Conservation (phyloP, 2,888 invertebrate genomes). For the Dynastes hyllus region DNA sequence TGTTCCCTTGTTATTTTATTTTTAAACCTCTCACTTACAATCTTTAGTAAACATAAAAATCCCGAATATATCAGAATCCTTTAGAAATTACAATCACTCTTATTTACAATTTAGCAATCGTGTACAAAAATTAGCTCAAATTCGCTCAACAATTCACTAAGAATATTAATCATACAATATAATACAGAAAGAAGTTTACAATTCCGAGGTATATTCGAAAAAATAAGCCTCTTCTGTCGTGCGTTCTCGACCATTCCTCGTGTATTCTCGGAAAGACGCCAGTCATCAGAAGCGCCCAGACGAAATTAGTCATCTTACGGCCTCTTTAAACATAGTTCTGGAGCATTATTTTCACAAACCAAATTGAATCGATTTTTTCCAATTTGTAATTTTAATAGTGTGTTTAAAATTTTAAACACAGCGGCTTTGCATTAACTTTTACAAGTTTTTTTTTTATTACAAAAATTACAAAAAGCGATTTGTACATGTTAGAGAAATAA, state of each 20-base stretch:
- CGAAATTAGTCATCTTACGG: constrained; percentile 67
- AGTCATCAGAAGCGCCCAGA: constrained; percentile 63
- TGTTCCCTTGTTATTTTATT: too few relatives aligned
- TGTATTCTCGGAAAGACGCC: constrained; percentile 59
- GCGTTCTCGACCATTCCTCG: constrained; percentile 44
- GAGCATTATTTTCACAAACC: constrained; percentile 57
- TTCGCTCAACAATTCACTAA: too few relatives aligned
- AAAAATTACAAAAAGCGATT: background rate
- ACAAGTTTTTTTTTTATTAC: background rate
- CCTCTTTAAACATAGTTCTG: constrained; percentile 64
- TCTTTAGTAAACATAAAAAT: too few relatives aligned
- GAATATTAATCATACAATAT: too few relatives aligned
- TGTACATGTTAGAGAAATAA: too few relatives aligned
- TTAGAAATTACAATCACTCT: too few relatives aligned
- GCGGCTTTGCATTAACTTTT: constrained; percentile 8
- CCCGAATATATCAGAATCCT: too few relatives aligned
- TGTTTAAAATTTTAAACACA: constrained; percentile 33
- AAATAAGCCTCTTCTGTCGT: constrained; percentile 29
- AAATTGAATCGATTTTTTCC: constrained; percentile 33
- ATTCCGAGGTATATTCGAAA: constrained; percentile 28
- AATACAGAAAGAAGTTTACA: background rate
- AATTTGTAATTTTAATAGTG: constrained; percentile 54
- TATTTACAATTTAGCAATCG: too few relatives aligned
- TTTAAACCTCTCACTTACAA: too few relatives aligned
- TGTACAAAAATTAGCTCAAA: too few relatives aligned